Conservation (phyloP, 2,113 vertebrate species). For the Muscicapa adusta region DNA sequence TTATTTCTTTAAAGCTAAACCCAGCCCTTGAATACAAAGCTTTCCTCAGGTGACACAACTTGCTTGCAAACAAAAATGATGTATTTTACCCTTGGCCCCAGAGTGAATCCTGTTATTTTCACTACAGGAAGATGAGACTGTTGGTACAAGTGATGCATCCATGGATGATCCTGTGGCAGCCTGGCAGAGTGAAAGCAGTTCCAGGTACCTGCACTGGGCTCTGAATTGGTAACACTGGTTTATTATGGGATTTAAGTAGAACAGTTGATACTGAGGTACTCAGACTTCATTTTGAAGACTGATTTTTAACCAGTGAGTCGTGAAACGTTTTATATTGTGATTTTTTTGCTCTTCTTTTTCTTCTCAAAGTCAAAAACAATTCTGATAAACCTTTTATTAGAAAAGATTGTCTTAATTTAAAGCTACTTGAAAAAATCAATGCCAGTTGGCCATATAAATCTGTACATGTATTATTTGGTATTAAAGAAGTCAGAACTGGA, state of each 20-base stretch:
- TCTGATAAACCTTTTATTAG: neutral
- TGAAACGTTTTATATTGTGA: neutral
- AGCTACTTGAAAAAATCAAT: neutral
- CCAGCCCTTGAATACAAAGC: neutral
- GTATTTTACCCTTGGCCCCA: neutral
- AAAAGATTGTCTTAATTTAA: neutral
- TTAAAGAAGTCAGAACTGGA: neutral
- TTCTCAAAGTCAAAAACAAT: neutral
- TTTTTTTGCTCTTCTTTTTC: neutral
- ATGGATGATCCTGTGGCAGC: slow-evolving; percentile 82
- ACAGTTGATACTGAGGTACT: neutral
- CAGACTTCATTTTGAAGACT: neutral
- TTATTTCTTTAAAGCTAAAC: neutral
- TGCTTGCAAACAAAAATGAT: neutral
- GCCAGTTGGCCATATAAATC: neutral
- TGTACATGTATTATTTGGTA: neutral
- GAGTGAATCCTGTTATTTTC: neutral
- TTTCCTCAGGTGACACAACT: neutral
- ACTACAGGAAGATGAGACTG: slow-evolving; percentile 80
- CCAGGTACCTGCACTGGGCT: slow-evolving; percentile 77
- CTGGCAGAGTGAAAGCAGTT: slow-evolving; percentile 95
- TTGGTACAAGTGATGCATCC: slow-evolving; percentile 83
- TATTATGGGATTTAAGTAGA: neutral
- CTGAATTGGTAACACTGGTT: neutral
- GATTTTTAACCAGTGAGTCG: neutral